Evolutionary conservation across 2,888 invertebrate genomes (phyloP), one percentile per base, ranked within the genome.

Genomic region (Embidobia sp.): DNA sequence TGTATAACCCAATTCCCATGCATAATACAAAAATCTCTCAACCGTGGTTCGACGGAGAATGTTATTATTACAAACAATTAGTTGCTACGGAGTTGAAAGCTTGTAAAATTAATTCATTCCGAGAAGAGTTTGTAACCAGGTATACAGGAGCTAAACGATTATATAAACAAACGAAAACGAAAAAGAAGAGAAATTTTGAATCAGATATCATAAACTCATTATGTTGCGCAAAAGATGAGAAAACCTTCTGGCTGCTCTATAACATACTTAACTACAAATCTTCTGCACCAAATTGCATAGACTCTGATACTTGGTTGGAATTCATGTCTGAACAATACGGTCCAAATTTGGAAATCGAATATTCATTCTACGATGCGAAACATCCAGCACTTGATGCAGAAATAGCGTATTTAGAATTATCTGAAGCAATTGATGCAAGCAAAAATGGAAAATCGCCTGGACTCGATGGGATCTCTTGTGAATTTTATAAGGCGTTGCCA

Each of bases 401-500:
- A n/a, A 40, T 40, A 3, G 18, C 16, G 2, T 8, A 2, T n/a
- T 18, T 13, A 10, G 40, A 40, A 18, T 18, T 40, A 3, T 1
- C n/a, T 2, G 4, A 16, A 8, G 40, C 4, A 15, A 5, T 40
- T 15, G 11, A 40, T 18, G 2, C 0, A 1, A 18, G 18, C 11
- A 18, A 40, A n/a, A 40, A 18, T 15, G 40, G 40, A 15, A 40
- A 18, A n/a, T 2, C 40, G 2, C 40, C 40, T n/a, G 40, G 40
- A 8, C 8, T 40, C 8, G 40, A 40, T n/a, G 8, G n/a, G 3
- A 4, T 40, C 7, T 11, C 40, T 18, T 40, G 18, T 10, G 40
- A 40, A 18, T 40, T 40, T n/a, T 40, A 40, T 40, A 40, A 40
- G 15, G 2, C 16, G 1, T 40, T 40, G 15, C 40, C 40, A 2